These are phyloP conservation scores for Drosophila sproati DNA, from an alignment of 1,140 invertebrate genomes.

Conservation along the genomic window DNA sequence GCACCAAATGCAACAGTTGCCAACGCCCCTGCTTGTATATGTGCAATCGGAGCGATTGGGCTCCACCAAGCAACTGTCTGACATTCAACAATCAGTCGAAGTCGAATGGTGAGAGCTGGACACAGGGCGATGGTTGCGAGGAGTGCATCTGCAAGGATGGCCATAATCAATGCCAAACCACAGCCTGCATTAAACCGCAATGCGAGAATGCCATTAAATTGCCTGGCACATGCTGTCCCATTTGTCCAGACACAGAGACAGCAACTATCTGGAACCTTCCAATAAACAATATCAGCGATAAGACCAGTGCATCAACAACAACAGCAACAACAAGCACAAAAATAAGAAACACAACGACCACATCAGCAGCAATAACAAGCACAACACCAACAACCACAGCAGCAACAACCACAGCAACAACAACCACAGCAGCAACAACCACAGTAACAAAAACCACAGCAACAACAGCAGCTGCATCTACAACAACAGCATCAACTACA, in stretches of 20 bases:
- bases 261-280: neutral
- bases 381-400: no score
- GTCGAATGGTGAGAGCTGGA: conserved; percentile 46
- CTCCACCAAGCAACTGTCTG: conserved; percentile 29
- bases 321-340: no score
- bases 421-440: conserved; percentile 17
- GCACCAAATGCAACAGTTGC: conserved; percentile 62
- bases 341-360: no score
- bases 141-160: conserved; percentile 48
- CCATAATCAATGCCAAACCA: conserved; percentile 3
- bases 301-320: no score
- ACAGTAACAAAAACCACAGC: neutral
- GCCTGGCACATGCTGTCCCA: conserved; percentile 51
- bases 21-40: conserved; percentile 2
- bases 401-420: neutral
- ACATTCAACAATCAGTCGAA: conserved; percentile 24
- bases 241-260: conserved; percentile 26
- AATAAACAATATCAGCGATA: no score
- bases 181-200: conserved; percentile 17
- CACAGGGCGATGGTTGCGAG: conserved; percentile 45
- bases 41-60: neutral
- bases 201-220: neutral
- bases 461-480: conserved; percentile 4
- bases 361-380: no score
- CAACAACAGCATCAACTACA: neutral